Conservation (phyloP, 2,888 invertebrate species). For the Stenodema calcarata region DNA sequence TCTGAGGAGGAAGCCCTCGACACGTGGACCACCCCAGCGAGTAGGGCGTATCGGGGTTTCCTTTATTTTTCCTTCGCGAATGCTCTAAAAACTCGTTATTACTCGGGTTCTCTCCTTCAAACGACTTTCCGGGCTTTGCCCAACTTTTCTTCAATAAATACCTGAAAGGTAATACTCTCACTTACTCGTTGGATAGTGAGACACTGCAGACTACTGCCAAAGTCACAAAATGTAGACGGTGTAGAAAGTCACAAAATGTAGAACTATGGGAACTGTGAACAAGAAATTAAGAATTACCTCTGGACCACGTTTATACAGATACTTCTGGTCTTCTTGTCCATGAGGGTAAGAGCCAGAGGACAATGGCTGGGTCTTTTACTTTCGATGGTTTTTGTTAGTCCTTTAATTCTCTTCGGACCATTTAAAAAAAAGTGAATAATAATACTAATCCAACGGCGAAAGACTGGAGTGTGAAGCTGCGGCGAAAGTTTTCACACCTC, state of each 20-base stretch:
- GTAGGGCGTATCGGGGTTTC: background rate
- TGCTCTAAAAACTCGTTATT: background rate
- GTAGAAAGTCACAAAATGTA: too few species aligned
- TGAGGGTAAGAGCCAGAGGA: background rate
- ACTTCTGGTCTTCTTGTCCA: too few species aligned
- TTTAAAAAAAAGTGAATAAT: background rate
- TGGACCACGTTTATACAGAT: too few species aligned
- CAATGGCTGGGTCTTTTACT: background rate
- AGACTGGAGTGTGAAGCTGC: background rate
- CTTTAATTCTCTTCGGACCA: background rate
- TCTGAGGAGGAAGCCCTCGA: background rate
- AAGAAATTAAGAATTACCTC: too few species aligned
- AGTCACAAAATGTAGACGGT: too few species aligned
- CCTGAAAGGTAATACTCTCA: too few species aligned
- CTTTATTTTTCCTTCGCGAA: background rate
- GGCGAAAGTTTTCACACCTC: background rate
- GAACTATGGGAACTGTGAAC: too few species aligned
- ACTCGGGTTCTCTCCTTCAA: too few species aligned
- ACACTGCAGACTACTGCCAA: too few species aligned
- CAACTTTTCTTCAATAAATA: too few species aligned
- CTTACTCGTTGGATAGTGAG: too few species aligned
- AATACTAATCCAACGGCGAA: background rate
- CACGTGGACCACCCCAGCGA: background rate
- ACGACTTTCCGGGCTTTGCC: too few species aligned
- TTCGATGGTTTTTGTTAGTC: background rate